A percentile compares a stretch with the other conserved stretches of the same genome.
Evolutionary conservation across 2,888 invertebrate genomes (phyloP).

Genomic region (Cerastis rubricosa): DNA sequence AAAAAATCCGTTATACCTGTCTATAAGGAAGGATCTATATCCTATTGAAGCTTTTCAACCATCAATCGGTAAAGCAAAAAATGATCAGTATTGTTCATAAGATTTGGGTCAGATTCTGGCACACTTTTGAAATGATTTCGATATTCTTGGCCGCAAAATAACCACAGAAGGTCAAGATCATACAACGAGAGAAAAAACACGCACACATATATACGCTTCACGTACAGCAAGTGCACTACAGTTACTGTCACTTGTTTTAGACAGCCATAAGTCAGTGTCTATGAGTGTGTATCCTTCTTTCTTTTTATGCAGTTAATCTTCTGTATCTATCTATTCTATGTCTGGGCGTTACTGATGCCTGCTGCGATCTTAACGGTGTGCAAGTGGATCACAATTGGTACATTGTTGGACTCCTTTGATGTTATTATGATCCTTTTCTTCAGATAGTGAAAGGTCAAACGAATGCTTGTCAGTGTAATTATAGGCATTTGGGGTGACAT

Average conservation of each 20-base stretch:
- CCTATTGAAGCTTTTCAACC: conserved; percentile 44
- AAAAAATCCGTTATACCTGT: conserved; percentile 62
- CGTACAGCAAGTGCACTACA: neutral
- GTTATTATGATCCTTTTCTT: conserved; percentile 64
- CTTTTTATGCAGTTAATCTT: neutral
- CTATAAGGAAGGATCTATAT: conserved; percentile 63
- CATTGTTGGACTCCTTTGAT: conserved; percentile 60
- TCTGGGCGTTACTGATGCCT: conserved; percentile 52
- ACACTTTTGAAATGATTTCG: conserved; percentile 53
- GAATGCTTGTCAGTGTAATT: conserved; percentile 36
- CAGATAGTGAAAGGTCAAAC: conserved; percentile 66
- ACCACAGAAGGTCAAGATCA: neutral
- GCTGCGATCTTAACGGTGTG: conserved; percentile 67
- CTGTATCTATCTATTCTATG: conserved; percentile 5
- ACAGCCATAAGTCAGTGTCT: neutral
- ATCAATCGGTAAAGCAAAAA: conserved; percentile 63
- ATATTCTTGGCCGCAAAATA: conserved; percentile 38
- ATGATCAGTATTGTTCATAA: conserved; percentile 65
- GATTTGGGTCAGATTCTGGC: conserved; percentile 65
- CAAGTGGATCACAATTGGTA: conserved; percentile 60
- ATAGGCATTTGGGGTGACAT: conserved; percentile 26
- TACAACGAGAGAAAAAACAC: neutral
- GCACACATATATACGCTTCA: neutral
- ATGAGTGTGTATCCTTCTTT: neutral
- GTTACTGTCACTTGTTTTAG: neutral